Conservation (phyloP, 2,888 invertebrate genomes). For the Chalcis sispes region DNA sequence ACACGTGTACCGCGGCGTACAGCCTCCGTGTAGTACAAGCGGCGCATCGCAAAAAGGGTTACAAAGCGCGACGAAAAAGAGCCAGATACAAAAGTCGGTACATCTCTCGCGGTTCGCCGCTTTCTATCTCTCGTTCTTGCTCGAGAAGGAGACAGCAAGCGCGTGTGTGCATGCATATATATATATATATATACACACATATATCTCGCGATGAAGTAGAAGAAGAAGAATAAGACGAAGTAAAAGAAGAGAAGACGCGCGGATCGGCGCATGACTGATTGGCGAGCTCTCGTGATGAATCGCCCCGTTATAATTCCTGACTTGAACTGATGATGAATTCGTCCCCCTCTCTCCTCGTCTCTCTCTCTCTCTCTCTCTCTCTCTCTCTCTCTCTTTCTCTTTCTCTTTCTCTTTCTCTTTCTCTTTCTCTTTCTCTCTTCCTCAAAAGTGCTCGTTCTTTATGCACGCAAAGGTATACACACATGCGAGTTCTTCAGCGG, state of each 20-base stretch:
- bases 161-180: conserved; percentile 2
- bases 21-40: conserved; percentile 1
- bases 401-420: conserved; percentile 55
- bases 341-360: conserved; percentile 55
- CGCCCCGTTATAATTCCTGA: conserved; percentile 73
- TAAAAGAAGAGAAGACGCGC: not conserved
- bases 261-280: conserved; percentile 70
- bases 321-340: conserved; percentile 75
- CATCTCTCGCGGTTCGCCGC: too few species aligned
- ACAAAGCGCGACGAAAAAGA: not conserved
- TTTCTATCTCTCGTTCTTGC: too few species aligned
- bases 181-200: not conserved
- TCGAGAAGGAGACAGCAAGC: not conserved
- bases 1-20: conserved; percentile 8
- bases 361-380: conserved; percentile 26
- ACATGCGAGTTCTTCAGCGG: not conserved
- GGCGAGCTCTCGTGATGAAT: conserved; percentile 73
- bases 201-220: conserved; percentile 4
- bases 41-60: not conserved
- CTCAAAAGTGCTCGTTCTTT: conserved; percentile 14
- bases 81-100: not conserved
- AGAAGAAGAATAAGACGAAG: not conserved
- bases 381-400: not conserved
- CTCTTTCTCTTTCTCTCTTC: conserved; percentile 22
- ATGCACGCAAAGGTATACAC: not conserved